phyloP scores from a whole-genome alignment of 1,140 invertebrate genomes.

The Drosophila carrolli region DNA sequence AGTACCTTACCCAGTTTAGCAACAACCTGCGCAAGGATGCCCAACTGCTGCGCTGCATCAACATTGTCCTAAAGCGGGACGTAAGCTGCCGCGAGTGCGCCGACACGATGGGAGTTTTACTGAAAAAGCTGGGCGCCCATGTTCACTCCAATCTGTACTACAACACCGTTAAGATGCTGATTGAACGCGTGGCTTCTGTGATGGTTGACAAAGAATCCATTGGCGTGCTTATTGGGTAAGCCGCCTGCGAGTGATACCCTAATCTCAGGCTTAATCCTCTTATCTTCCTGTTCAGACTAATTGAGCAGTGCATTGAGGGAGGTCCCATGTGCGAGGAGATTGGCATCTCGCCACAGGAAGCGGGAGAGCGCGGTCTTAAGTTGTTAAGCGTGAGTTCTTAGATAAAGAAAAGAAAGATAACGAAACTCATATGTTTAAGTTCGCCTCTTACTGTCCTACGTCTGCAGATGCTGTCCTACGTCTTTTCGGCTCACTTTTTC shows the following conservation, averaged over 20 bases:
- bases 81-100: constrained; percentile 96
- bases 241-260: neutral
- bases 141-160: constrained; percentile 98
- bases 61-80: constrained; percentile 93
- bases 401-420: neutral
- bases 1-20: constrained; percentile 96
- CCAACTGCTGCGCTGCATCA: constrained; percentile 92
- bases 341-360: constrained; percentile 91
- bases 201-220: constrained; percentile 97
- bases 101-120: constrained; percentile 90
- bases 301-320: constrained; percentile 81
- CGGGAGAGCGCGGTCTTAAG: constrained; percentile 92
- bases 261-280: neutral
- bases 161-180: constrained; percentile 96
- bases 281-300: constrained; percentile 49
- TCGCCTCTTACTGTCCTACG: neutral
- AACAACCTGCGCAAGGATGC: constrained; percentile 91
- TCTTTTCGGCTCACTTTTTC: constrained; percentile 96
- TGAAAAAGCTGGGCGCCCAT: constrained; percentile 96
- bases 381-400: constrained; percentile 88
- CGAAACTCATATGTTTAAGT: neutral
- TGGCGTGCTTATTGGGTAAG: constrained; percentile 89
- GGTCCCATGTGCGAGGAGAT: constrained; percentile 87
- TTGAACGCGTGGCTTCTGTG: constrained; percentile 97
- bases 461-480: constrained; percentile 90